Evolutionary conservation across 2,113 vertebrate species (phyloP), one percentile per base, ranked within the genome.

Genomic region (Pleuronectes platessa): DNA sequence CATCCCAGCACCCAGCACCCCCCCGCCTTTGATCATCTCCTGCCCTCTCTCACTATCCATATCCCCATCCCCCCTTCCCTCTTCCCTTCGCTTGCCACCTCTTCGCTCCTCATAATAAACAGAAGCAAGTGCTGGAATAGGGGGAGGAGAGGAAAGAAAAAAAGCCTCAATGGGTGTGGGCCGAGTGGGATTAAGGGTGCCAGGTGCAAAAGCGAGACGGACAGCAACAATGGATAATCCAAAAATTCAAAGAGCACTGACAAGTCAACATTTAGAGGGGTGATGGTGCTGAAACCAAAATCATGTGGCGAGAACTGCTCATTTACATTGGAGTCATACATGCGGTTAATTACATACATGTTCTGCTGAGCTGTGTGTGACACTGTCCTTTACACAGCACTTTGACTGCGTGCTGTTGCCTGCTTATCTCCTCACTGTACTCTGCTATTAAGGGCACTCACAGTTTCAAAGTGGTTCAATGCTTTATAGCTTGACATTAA

Each of bases 281-380:
- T n/a, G 40, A 10, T 14, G 61, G 11, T 45, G 68, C 53, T 54
- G 49, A 53, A 31, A 61, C 70, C 35, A 4, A 24, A 45, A 79
- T 76, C 62, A 76, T 71, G 72, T 58, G 64, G 62, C n/a, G n/a
- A 68, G 64, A 84, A 55, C 42, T 10, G 45, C 70, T 86, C 81
- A 68, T 81, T 82, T 83, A 68, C 76, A 40, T 17, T 47, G 53
- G 67, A 92, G 75, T 84, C 89, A 81, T 20, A 81, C 87, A 69
- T 80, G 87, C 86, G 83, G 82, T 85, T 84, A 85, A 93, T 93
- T 55, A 83, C 78, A 90, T 47, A 76, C 51, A 31, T 84, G 81
- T 83, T 88, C 75, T 84, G 74, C 89, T 89, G 85, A 88, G 82
- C 72, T 85, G 80, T 45, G 45, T 68, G 42, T n/a, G 70, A 67